Percentiles rank a stretch among this genome's conserved stretches.
phyloP scores from a whole-genome alignment of 2,797 vertebrate genomes.

The Takifugu rubripes region DNA sequence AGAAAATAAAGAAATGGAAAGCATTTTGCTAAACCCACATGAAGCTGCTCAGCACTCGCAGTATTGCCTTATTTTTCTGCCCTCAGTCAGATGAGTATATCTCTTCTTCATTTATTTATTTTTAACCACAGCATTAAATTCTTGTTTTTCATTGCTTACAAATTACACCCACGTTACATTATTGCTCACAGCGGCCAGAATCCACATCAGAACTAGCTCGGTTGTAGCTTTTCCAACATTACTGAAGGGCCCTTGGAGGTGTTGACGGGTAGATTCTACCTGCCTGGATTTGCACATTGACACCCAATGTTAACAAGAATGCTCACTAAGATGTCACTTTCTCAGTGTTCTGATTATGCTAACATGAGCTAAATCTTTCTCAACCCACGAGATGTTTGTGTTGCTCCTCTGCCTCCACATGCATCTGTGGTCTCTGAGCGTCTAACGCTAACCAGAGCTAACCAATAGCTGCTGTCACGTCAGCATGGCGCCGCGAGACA shows the following conservation, averaged over 20 bases:
- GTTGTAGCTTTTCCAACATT: no score
- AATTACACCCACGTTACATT: no score
- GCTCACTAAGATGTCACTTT: no score
- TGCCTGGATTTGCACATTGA: no score
- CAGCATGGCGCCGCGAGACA: constrained; percentile 2
- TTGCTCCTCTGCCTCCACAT: neutral
- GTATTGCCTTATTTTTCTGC: neutral
- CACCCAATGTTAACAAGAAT: no score
- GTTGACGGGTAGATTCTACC: no score
- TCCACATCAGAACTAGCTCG: no score
- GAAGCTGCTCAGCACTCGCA: neutral
- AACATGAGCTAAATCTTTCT: constrained; percentile 3
- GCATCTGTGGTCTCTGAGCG: constrained; percentile 6
- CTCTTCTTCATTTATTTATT: neutral
- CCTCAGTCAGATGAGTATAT: neutral
- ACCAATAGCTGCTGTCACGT: constrained; percentile 48
- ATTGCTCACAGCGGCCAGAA: no score
- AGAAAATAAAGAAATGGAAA: constrained; percentile 6
- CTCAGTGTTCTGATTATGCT: neutral
- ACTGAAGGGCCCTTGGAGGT: no score
- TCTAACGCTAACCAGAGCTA: constrained; percentile 28
- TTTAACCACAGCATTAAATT: neutral
- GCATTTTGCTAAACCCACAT: constrained; percentile 7
- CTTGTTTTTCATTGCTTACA: neutral
- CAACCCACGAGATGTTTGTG: neutral